These are phyloP conservation scores for Takifugu rubripes DNA, from an alignment of 2,797 vertebrate genomes.

Conservation along the genomic window DNA sequence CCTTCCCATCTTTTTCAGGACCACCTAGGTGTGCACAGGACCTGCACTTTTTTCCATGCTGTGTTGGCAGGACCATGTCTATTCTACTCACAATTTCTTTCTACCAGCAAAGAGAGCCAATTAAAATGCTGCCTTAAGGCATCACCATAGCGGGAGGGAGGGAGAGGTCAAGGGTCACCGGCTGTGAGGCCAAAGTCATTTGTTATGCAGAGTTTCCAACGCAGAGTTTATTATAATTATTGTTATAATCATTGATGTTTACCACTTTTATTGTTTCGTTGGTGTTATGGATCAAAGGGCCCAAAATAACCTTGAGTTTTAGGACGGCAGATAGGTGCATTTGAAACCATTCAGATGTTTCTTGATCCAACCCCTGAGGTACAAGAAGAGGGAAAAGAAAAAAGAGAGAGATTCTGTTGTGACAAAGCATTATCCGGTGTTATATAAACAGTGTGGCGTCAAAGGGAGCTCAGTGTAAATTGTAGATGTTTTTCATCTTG, in stretches of 20 bases:
- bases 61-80: slow-evolving; percentile 49
- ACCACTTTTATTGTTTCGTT: neutral
- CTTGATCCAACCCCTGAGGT: no score
- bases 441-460: slow-evolving; percentile 27
- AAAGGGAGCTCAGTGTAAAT: slow-evolving; percentile 26
- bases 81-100: slow-evolving; percentile 52
- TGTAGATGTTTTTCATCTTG: slow-evolving; percentile 26
- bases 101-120: slow-evolving; percentile 61
- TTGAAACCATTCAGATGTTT: neutral
- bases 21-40: slow-evolving; percentile 63
- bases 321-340: neutral
- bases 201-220: slow-evolving; percentile 16
- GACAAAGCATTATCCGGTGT: slow-evolving; percentile 13
- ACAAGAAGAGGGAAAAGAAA: slow-evolving; percentile 4
- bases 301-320: no score
- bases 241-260: neutral
- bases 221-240: slow-evolving; percentile 6
- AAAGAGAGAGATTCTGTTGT: slow-evolving; percentile 6
- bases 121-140: slow-evolving; percentile 53
- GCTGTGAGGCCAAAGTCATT: slow-evolving; percentile 34
- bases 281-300: no score
- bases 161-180: slow-evolving; percentile 49
- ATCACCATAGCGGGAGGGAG: slow-evolving; percentile 40
- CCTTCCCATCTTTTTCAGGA: slow-evolving; percentile 50
- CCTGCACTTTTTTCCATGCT: slow-evolving; percentile 32